These are phyloP conservation scores for Mirza zaza DNA, from an alignment of 2,113 vertebrate genomes.

Conservation along the genomic window DNA sequence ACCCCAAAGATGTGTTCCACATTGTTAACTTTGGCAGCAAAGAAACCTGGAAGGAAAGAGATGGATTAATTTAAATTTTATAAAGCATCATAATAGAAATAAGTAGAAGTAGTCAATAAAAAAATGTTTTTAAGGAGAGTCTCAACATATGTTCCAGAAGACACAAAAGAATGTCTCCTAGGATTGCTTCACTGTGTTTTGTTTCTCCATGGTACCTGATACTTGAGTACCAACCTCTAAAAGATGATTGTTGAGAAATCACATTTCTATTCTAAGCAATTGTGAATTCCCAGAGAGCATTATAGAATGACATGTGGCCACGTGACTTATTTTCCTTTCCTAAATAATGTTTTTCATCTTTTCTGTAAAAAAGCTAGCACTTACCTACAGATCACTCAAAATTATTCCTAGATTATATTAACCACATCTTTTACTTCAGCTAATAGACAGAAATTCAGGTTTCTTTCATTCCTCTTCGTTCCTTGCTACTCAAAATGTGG, in stretches of 20 bases:
- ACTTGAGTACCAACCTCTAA: constrained; percentile 12
- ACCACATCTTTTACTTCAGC: neutral
- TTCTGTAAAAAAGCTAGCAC: neutral
- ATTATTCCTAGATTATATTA: neutral
- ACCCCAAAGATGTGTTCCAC: neutral
- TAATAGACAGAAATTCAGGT: neutral
- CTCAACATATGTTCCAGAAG: neutral
- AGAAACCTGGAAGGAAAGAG: constrained; percentile 5
- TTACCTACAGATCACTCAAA: neutral
- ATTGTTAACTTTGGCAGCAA: neutral
- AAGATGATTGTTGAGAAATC: neutral
- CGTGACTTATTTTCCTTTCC: neutral
- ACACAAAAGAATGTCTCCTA: neutral
- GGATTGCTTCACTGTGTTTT: neutral
- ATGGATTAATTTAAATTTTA: constrained; percentile 17
- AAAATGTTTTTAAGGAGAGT: neutral
- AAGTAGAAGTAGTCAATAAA: neutral
- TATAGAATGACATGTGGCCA: neutral
- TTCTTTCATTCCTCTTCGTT: constrained; percentile 19
- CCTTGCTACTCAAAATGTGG: neutral
- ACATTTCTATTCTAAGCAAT: neutral
- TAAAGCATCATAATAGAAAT: neutral
- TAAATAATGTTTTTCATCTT: neutral
- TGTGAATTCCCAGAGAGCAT: constrained; percentile 8
- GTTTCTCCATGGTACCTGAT: neutral